A percentile compares a stretch with the other conserved stretches of the same genome.
phyloP scores from a whole-genome alignment of 2,113 vertebrate genomes.

The Ceratotherium simum region DNA sequence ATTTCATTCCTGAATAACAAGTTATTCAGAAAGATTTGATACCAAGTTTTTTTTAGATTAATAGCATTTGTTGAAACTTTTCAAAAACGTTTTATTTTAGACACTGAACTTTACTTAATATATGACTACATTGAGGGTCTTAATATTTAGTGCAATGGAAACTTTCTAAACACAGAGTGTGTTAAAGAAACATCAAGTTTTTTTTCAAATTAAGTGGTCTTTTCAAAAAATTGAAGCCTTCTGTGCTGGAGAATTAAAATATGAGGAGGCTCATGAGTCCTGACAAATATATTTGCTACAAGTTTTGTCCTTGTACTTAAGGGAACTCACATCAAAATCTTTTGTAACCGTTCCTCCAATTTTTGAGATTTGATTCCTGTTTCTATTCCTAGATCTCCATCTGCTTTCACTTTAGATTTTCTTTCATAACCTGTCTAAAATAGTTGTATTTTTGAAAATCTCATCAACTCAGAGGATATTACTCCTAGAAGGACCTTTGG shows the following conservation, averaged over 20 bases:
- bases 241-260: neutral
- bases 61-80: neutral
- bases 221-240: neutral
- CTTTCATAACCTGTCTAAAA: constrained; percentile 67
- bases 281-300: neutral
- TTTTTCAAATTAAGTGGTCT: neutral
- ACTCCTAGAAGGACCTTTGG: neutral
- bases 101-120: neutral
- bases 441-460: constrained; percentile 19
- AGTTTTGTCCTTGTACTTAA: constrained; percentile 52
- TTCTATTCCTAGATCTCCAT: constrained; percentile 70
- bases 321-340: constrained; percentile 46
- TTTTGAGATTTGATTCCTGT: constrained; percentile 62
- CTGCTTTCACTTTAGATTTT: constrained; percentile 48
- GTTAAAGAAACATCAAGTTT: neutral
- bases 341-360: constrained; percentile 34
- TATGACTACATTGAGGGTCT: neutral
- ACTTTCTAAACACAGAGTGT: neutral
- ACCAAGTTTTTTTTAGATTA: constrained; percentile 20
- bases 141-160: neutral
- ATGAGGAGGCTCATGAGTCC: neutral
- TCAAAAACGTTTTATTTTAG: constrained; percentile 33
- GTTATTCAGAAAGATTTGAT: constrained; percentile 55
- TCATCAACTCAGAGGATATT: constrained; percentile 3
- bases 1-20: constrained; percentile 53